A percentile compares a stretch with the other conserved stretches of the same genome.
Conservation (phyloP, 2,797 vertebrate genomes). For the Rhincodon typus region DNA sequence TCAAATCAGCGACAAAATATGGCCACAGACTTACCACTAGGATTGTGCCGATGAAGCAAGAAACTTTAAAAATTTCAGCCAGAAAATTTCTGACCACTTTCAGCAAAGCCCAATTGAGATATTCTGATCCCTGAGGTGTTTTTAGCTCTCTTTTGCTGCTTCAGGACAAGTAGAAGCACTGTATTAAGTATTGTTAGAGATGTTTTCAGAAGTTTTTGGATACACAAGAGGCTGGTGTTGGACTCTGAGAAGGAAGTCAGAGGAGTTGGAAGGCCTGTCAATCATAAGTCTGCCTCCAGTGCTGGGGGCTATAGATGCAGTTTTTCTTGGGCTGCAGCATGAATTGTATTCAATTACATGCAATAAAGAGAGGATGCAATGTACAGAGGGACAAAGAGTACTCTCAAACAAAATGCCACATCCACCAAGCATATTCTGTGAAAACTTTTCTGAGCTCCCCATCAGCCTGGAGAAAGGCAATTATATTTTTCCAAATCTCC, state of each 20-base stretch:
- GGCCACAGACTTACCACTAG: not conserved
- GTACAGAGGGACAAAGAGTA: too few relatives aligned
- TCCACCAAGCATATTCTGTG: too few relatives aligned
- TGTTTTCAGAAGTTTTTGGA: not conserved
- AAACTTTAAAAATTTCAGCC: not conserved
- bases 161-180: not conserved
- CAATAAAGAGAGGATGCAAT: too few relatives aligned
- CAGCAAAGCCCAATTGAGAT: not conserved
- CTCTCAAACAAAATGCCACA: too few relatives aligned
- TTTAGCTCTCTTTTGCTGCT: not conserved
- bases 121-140: not conserved
- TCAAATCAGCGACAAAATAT: not conserved
- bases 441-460: too few relatives aligned
- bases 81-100: not conserved
- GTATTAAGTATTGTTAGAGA: not conserved
- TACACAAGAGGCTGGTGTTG: not conserved
- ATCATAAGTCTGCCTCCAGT: not conserved
- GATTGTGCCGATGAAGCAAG: not conserved
- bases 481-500: too few relatives aligned
- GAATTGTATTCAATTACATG: not conserved
- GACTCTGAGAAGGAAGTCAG: not conserved
- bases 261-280: not conserved
- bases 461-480: too few relatives aligned
- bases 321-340: too few relatives aligned
- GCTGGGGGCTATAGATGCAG: too few relatives aligned